These are phyloP conservation scores for Drosophila ogumai DNA, from an alignment of 1,140 invertebrate genomes.

Conservation along the genomic window DNA sequence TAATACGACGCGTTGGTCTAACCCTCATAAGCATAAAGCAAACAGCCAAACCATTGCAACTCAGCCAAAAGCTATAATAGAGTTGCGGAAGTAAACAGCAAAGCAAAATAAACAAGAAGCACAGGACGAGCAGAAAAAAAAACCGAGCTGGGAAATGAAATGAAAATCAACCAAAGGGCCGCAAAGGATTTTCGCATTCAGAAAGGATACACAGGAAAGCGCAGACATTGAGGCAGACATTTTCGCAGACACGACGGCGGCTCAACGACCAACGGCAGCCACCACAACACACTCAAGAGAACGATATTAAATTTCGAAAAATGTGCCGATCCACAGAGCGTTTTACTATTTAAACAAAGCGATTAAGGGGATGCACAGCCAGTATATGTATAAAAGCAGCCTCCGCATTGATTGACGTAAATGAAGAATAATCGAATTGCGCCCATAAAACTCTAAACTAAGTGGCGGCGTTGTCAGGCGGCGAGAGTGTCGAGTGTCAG, in stretches of 20 bases:
- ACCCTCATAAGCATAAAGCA: constrained; percentile 76
- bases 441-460: constrained; percentile 80
- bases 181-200: constrained; percentile 68
- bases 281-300: constrained; percentile 25
- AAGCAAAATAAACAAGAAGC: constrained; percentile 68
- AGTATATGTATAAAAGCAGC: constrained; percentile 48
- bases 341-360: constrained; percentile 76
- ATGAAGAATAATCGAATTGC: constrained; percentile 85
- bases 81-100: constrained; percentile 80
- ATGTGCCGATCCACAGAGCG: constrained; percentile 20
- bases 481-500: constrained; percentile 69
- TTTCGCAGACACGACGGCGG: constrained; percentile 62
- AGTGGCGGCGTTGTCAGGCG: constrained; percentile 46
- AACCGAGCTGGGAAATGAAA: constrained; percentile 64
- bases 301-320: constrained; percentile 73
- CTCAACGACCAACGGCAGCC: constrained; percentile 32
- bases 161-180: constrained; percentile 72
- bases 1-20: constrained; percentile 72
- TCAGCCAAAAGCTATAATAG: constrained; percentile 82
- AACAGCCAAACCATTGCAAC: constrained; percentile 77
- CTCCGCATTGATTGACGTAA: constrained; percentile 79
- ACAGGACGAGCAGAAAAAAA: constrained; percentile 22
- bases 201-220: constrained; percentile 53
- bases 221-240: constrained; percentile 64
- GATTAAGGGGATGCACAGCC: constrained; percentile 46